Conservation (phyloP, 2,797 vertebrate species). For the Enteromius mattozi region DNA sequence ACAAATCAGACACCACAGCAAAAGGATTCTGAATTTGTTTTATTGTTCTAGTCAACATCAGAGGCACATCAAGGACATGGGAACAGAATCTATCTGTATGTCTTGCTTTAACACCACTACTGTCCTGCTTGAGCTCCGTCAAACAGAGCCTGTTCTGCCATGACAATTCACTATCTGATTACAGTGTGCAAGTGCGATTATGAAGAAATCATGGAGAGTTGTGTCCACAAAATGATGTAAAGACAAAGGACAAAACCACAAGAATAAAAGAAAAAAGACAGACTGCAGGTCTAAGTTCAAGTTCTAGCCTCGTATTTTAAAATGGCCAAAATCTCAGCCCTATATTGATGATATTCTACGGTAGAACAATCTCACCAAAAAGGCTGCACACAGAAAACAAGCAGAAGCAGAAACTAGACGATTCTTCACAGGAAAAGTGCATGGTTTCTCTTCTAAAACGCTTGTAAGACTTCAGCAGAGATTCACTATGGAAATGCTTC, state of each 20-base stretch:
- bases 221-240: constrained; percentile 8
- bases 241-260: neutral
- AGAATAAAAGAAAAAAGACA: neutral
- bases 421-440: constrained; percentile 24
- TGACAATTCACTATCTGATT: neutral
- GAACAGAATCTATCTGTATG: constrained; percentile 29
- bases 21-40: constrained; percentile 16
- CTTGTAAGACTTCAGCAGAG: constrained; percentile 4
- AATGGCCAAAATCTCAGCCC: neutral
- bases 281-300: neutral
- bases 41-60: constrained; percentile 49
- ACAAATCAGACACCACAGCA: neutral
- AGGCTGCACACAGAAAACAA: too few relatives aligned
- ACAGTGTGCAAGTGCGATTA: neutral
- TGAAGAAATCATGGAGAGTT: neutral
- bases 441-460: neutral
- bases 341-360: neutral
- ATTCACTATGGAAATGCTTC: constrained; percentile 69
- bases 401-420: constrained; percentile 1
- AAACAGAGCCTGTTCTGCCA: neutral
- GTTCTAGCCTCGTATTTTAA: neutral
- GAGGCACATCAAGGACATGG: constrained; percentile 39
- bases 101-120: constrained; percentile 9
- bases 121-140: neutral
- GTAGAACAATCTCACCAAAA: too few relatives aligned